Conservation (phyloP, 2,888 invertebrate species). For the Poecilobothrus nobilitatus region DNA sequence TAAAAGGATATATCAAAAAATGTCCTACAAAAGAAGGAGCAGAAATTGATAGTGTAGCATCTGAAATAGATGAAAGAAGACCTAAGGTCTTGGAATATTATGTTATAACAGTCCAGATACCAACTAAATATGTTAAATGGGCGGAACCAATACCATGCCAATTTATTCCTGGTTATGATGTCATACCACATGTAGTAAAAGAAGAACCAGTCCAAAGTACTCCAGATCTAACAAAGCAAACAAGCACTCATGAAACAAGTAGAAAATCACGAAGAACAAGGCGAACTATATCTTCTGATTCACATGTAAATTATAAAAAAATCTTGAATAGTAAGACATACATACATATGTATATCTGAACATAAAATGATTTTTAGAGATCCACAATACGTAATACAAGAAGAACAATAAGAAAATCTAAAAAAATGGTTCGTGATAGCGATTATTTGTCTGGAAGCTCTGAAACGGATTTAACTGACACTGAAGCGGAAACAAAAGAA, state of each 20-base stretch:
- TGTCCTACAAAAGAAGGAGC: not conserved
- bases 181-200: not conserved
- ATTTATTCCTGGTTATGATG: not conserved
- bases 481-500: too few species aligned
- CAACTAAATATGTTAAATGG: conserved; percentile 32
- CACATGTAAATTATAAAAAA: not conserved
- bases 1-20: not conserved
- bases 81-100: conserved; percentile 26
- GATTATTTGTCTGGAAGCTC: too few species aligned
- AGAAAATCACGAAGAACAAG: too few species aligned
- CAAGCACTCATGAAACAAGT: too few species aligned
- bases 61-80: not conserved
- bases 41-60: not conserved
- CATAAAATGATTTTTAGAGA: too few species aligned
- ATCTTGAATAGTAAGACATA: not conserved
- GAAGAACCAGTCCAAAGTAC: not conserved
- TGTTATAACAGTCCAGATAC: conserved; percentile 30
- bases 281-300: not conserved
- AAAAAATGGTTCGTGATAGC: too few species aligned
- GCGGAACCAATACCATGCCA: conserved; percentile 33
- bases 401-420: too few species aligned
- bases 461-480: too few species aligned
- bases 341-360: not conserved
- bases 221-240: not conserved
- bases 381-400: too few species aligned